Evolutionary conservation across 2,797 vertebrate species (phyloP).

Genomic region (Morus bassanus): DNA sequence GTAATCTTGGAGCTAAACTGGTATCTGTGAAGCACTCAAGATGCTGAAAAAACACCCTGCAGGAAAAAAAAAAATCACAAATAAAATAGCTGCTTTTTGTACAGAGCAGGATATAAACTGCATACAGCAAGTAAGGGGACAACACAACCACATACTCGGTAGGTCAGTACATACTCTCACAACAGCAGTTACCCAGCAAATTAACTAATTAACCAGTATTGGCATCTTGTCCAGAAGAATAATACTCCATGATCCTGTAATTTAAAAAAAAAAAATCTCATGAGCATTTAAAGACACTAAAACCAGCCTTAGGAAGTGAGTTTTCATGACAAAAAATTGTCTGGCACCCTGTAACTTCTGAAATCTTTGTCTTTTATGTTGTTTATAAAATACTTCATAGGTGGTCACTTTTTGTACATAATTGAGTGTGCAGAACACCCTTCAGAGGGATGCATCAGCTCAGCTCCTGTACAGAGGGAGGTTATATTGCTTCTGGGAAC

Average conservation of each 20-base stretch:
- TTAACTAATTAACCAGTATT: neutral
- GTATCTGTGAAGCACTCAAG: neutral
- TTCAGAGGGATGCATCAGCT: neutral
- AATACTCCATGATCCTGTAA: neutral
- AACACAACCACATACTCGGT: neutral
- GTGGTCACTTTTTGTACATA: accelerated
- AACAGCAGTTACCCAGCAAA: neutral
- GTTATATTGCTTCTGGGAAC: neutral
- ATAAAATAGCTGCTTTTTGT: neutral
- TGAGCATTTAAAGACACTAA: neutral
- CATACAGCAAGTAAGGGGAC: neutral
- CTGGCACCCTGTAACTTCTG: neutral
- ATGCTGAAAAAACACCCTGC: neutral
- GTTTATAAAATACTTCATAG: neutral
- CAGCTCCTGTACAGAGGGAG: accelerated
- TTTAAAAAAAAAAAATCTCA: neutral
- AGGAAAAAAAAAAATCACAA: neutral
- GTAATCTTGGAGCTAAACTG: neutral
- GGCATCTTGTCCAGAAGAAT: neutral
- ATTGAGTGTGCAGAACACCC: neutral
- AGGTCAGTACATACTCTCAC: neutral
- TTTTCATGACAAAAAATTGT: neutral
- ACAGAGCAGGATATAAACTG: neutral
- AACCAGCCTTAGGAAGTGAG: neutral
- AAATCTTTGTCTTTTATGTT: neutral